Conservation (phyloP, 2,888 invertebrate species). For the Archips xylosteana region DNA sequence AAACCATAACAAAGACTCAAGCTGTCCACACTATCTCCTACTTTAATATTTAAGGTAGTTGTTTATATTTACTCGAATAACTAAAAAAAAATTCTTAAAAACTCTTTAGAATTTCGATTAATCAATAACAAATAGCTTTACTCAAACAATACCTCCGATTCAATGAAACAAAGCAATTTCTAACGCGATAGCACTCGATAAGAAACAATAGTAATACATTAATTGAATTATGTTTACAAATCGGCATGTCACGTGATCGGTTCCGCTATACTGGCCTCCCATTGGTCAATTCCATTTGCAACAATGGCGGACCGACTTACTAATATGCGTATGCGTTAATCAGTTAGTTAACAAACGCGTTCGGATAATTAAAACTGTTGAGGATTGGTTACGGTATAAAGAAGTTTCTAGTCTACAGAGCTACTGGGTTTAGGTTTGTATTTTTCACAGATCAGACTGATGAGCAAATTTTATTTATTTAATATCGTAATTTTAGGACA, state of each 20-base stretch:
- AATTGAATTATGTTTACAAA: slow-evolving; percentile 82
- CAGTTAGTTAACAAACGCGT: slow-evolving; percentile 33
- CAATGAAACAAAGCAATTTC: slow-evolving; percentile 51
- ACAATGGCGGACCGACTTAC: slow-evolving; percentile 65
- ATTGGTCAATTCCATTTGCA: slow-evolving; percentile 67
- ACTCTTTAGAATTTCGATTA: no score
- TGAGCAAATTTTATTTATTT: no score
- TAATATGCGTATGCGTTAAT: slow-evolving; percentile 36
- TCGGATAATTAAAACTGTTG: slow-evolving; percentile 35
- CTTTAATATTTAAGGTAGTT: no score
- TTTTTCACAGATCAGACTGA: no score
- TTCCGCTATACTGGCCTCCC: slow-evolving; percentile 46
- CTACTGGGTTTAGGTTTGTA: background rate
- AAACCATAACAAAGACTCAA: no score
- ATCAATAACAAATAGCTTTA: background rate
- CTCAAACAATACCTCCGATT: slow-evolving; percentile 3
- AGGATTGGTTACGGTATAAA: slow-evolving; percentile 22
- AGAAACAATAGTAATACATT: slow-evolving; percentile 58
- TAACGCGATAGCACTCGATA: slow-evolving; percentile 66
- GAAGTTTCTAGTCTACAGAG: slow-evolving; percentile 24
- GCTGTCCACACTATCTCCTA: no score
- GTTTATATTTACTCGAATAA: no score
- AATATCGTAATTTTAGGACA: no score
- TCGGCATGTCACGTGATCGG: slow-evolving; percentile 52
- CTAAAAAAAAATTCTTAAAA: no score